Percentiles rank a stretch among this genome's conserved stretches.
Evolutionary conservation across 2,888 invertebrate genomes (phyloP).

Genomic region (Apeira syringaria): DNA sequence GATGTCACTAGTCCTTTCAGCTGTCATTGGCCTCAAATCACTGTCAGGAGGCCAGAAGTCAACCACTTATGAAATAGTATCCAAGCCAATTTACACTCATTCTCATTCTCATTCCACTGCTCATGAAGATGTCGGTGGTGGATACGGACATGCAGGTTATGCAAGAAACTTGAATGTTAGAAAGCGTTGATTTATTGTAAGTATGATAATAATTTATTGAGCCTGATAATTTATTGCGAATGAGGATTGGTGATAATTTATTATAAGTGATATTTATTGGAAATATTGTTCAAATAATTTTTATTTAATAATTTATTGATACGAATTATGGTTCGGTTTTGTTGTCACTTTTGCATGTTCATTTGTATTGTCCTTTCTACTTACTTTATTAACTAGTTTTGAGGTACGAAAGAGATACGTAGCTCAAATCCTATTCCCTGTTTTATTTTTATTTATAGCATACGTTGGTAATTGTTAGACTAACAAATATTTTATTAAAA

Average conservation of each 20-base stretch:
- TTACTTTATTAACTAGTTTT: no score
- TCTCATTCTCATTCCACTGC: slow-evolving; percentile 84
- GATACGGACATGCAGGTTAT: slow-evolving; percentile 82
- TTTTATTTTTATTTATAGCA: no score
- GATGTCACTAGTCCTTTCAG: slow-evolving; percentile 90
- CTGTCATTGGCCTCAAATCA: slow-evolving; percentile 89
- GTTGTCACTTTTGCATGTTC: no score
- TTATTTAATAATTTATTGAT: no score
- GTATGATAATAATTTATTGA: slow-evolving; percentile 5
- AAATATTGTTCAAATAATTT: no score
- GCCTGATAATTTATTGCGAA: slow-evolving; percentile 2
- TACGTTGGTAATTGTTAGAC: no score
- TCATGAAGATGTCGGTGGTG: slow-evolving; percentile 81
- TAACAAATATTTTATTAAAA: no score
- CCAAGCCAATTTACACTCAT: slow-evolving; percentile 90
- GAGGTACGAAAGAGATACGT: no score
- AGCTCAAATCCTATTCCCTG: no score
- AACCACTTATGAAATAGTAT: slow-evolving; percentile 93
- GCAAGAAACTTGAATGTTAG: slow-evolving; percentile 66
- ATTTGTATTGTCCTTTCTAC: no score
- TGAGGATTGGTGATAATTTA: slow-evolving; percentile 3
- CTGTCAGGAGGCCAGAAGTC: slow-evolving; percentile 87
- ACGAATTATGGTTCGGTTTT: no score
- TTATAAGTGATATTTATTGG: not conserved
- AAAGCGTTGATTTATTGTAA: slow-evolving; percentile 36